phyloP scores from a whole-genome alignment of 1,140 invertebrate species.

The Teleogryllus occipitalis region DNA sequence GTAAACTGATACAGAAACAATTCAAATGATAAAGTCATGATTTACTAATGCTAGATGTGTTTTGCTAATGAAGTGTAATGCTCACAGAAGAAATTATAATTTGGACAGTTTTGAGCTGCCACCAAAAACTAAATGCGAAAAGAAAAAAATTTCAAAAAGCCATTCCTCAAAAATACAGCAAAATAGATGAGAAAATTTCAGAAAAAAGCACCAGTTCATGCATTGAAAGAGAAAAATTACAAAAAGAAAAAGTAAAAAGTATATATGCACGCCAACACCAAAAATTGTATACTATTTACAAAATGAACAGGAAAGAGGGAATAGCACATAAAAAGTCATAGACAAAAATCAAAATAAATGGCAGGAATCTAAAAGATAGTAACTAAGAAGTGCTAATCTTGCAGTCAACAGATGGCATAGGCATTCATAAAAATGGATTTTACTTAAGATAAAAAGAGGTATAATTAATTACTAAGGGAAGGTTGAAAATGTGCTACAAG shows the following conservation, averaged over 20 bases:
- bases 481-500: not conserved
- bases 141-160: not conserved
- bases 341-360: slow-evolving; percentile 2
- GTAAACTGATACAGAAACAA: not conserved
- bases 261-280: not conserved
- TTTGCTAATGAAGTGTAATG: not conserved
- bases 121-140: not conserved
- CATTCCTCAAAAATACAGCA: not conserved
- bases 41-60: not conserved
- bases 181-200: not conserved
- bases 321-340: not conserved
- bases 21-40: not conserved
- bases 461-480: not conserved
- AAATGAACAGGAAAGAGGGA: not conserved
- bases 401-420: not conserved
- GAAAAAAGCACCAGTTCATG: not conserved
- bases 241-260: not conserved
- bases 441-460: not conserved
- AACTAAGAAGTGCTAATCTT: not conserved
- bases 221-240: not conserved
- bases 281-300: not conserved
- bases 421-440: not conserved
- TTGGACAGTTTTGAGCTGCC: not conserved
- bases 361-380: not conserved
- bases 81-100: not conserved